Base-by-base conservation (phyloP, 2,113 vertebrate genomes). In the Miniopterus natalensis region DNA sequence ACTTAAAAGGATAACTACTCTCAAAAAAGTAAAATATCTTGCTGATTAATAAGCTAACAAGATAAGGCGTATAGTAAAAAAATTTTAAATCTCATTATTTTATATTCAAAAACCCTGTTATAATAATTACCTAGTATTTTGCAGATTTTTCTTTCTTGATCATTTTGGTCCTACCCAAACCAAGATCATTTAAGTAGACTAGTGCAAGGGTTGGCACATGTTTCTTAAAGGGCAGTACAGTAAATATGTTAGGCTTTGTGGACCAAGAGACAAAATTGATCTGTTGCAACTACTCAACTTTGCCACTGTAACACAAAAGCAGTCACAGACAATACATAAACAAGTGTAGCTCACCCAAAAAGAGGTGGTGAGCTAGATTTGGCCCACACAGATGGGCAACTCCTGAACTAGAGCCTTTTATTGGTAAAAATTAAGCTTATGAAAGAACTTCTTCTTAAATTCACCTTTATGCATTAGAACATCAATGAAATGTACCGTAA, bases 211-310 rank as follows among this genome's bases (percentile, higher is more conserved):
- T 71, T n/a, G 57, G 36, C 12, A 78, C 55, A 42, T 17, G 13
- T 59, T 92, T 96, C 78, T 88, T 70, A 85, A 71, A 92, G 36
- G 27, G 27, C 21, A 70, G 45, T 71, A 88, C 0, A 45, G n/a
- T 29, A 71, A 80, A 85, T 80, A 84, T 70, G 77, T 95, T 51
- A 75, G 73, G 51, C 20, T 90, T 66, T 88, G 15, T n/a, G 70
- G 95, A 71, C 21, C 29, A 55, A 88, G 57, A 97, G 47, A 93
- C 25, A 93, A 84, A 80, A 12, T 2, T 3, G 21, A n/a, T 74
- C 86, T 84, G 36, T 18, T 10, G 18, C 17, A 95, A 74, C 49
- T 71, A 68, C 27, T 77, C 71, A 68, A 31, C 71, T 51, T 65
- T 73, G 53, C 49, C 95, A 92, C 18, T 57, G 15, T 49, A 74